These are phyloP conservation scores for Drosophila demipolita DNA, from an alignment of 2,888 invertebrate species.

Conservation along the genomic window DNA sequence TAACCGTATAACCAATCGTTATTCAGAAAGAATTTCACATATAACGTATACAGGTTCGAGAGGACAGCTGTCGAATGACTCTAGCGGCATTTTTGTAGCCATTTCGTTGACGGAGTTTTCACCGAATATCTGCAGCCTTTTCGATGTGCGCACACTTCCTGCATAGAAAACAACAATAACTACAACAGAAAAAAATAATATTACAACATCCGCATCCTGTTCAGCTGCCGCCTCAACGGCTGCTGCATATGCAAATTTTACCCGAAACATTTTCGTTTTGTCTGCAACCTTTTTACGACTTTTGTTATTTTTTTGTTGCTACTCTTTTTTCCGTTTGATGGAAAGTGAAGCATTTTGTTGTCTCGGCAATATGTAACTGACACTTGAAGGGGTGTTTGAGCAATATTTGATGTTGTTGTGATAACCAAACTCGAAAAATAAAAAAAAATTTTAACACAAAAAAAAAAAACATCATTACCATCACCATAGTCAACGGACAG, in stretches of 20 bases:
- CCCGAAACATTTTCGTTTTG: slow-evolving; percentile 49
- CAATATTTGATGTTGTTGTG: slow-evolving; percentile 71
- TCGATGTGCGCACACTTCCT: slow-evolving; percentile 72
- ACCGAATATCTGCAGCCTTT: slow-evolving; percentile 54
- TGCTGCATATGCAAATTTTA: slow-evolving; percentile 74
- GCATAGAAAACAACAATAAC: slow-evolving; percentile 68
- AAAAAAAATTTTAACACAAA: slow-evolving; percentile 5
- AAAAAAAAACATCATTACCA: slow-evolving; percentile 22
- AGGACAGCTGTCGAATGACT: slow-evolving; percentile 66
- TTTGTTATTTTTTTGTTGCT: slow-evolving; percentile 29
- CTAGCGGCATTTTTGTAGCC: slow-evolving; percentile 66
- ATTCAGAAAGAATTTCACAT: no score
- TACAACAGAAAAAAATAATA: slow-evolving; percentile 35
- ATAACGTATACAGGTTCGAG: no score
- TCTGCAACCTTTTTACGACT: slow-evolving; percentile 72
- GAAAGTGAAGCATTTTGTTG: slow-evolving; percentile 75
- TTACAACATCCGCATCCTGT: slow-evolving; percentile 65
- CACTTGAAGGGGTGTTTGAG: slow-evolving; percentile 79
- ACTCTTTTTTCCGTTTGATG: slow-evolving; percentile 52
- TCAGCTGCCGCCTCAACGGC: slow-evolving; percentile 45
- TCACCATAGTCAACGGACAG: slow-evolving; percentile 33
- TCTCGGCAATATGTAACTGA: slow-evolving; percentile 79
- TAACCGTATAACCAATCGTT: background rate
- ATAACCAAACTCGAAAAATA: slow-evolving; percentile 54
- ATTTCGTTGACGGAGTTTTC: slow-evolving; percentile 62